phyloP scores from a whole-genome alignment of 2,797 vertebrate genomes.

The Aerospiza tachiro region DNA sequence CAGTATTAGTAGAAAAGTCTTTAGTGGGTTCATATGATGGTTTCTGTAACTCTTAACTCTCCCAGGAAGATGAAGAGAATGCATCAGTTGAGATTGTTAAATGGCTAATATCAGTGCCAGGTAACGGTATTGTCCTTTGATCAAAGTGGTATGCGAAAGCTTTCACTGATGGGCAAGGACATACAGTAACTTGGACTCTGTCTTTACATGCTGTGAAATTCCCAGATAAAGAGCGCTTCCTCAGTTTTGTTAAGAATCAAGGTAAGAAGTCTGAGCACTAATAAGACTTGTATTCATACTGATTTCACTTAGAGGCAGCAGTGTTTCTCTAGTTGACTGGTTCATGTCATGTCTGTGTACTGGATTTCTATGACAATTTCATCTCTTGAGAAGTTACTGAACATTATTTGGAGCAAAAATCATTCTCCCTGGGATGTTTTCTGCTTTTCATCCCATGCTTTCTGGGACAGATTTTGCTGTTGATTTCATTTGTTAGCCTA shows the following conservation, averaged over 20 bases:
- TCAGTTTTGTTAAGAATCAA: not conserved
- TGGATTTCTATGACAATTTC: not conserved
- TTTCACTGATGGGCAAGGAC: not conserved
- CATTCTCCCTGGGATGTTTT: not conserved
- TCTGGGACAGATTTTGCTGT: not conserved
- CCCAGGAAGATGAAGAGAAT: not conserved
- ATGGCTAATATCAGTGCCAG: not conserved
- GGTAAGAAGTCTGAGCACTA: not conserved
- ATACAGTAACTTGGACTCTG: not conserved
- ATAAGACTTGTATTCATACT: not conserved
- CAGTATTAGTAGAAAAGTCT: not conserved
- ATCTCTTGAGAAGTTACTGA: conserved; percentile 9
- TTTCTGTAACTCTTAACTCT: not conserved
- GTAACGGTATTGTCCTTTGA: not conserved
- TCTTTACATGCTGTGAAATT: not conserved
- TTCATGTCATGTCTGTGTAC: not conserved
- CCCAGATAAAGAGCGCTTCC: not conserved
- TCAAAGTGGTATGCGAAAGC: not conserved
- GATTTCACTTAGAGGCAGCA: not conserved
- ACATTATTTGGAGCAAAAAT: not conserved
- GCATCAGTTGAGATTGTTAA: not conserved
- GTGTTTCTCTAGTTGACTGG: not conserved
- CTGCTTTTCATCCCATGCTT: not conserved
- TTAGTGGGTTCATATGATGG: not conserved
- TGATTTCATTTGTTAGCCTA: conserved; percentile 14